Base-by-base conservation (phyloP, 2,888 invertebrate genomes). In the Chironomus tentans region DNA sequence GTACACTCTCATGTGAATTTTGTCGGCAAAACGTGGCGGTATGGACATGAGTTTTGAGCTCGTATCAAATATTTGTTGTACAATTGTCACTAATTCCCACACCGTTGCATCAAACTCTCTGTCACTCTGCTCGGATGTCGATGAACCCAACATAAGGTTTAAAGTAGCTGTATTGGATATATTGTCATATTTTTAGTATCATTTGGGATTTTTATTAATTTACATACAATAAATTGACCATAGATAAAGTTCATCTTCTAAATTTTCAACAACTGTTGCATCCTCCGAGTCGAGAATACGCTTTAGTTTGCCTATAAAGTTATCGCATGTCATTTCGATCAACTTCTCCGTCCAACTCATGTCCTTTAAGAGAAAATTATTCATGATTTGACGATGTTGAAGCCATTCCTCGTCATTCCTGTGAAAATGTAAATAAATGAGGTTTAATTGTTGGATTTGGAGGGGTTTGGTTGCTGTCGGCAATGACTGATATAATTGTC, bases 321-420 rank as follows among this genome's bases (percentile, higher is more conserved):
- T 83, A 61, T 85, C 80, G 1, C 90, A 87, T 28, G 88, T 88
- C 13, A 82, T 82, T 78, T 85, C 84, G 77, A 90, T 85, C 22
- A 90, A 87, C 4, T 81, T 81, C 77, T 86, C 84, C 80, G 92
- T 85, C 85, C 88, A 88, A 73, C 87, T 84, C 70, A 87, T 82
- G 79, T 88, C 86, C 12, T 90, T 87, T 12, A 95, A 84, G 79
- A 95, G 83, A 78, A 90, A 83, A 80, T 88, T 89, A 83, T 94
- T 95, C 84, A 94, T 86, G 78, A 90, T 86, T 79, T 89, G 87
- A 56, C 95, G 86, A 80, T 89, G 89, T 70, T 86, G 83, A 77
- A 89, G 83, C 95, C 95, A 95, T 82, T 94, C 92, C 76, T 89
- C 88, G 0, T 92, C 94, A 79, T 94, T 86, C 88, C 88, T 88